A percentile compares a stretch with the other conserved stretches of the same genome.
These are phyloP conservation scores for Rhinogobius similis DNA, from an alignment of 2,113 vertebrate genomes.

Conservation along the genomic window DNA sequence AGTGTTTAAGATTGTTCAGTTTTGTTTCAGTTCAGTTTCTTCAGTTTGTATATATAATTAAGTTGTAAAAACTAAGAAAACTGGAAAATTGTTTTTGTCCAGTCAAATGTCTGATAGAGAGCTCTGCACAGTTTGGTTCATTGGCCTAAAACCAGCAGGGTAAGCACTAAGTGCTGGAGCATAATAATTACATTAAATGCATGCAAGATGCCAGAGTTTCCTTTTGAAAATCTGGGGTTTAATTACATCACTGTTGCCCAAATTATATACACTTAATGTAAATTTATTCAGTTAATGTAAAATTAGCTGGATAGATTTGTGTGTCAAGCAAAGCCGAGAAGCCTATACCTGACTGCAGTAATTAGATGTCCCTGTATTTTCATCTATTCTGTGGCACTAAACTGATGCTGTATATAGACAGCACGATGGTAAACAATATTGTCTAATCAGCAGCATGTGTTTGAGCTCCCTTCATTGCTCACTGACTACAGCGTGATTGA, in stretches of 20 bases:
- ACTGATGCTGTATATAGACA: slow-evolving; percentile 12
- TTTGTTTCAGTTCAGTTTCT: no score
- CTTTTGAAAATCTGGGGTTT: background rate
- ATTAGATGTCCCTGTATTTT: background rate
- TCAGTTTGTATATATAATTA: no score
- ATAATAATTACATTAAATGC: background rate
- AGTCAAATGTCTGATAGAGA: no score
- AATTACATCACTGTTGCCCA: background rate
- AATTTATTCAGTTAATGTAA: background rate
- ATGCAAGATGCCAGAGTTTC: background rate
- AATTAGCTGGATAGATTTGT: background rate
- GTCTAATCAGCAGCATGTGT: slow-evolving; percentile 12
- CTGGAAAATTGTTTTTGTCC: no score
- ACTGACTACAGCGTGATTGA: background rate
- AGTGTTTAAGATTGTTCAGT: no score
- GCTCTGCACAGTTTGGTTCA: background rate
- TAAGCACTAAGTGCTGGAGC: background rate
- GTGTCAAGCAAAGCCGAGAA: slow-evolving; percentile 4
- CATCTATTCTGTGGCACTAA: slow-evolving; percentile 5
- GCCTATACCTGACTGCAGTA: slow-evolving; percentile 2
- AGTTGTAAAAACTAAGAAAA: no score
- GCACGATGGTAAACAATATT: slow-evolving; percentile 5
- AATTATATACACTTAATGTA: background rate
- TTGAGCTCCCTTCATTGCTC: background rate
- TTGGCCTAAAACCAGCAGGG: background rate